phyloP scores from a whole-genome alignment of 2,797 vertebrate species.

The Ctenopoma kingsleyae region DNA sequence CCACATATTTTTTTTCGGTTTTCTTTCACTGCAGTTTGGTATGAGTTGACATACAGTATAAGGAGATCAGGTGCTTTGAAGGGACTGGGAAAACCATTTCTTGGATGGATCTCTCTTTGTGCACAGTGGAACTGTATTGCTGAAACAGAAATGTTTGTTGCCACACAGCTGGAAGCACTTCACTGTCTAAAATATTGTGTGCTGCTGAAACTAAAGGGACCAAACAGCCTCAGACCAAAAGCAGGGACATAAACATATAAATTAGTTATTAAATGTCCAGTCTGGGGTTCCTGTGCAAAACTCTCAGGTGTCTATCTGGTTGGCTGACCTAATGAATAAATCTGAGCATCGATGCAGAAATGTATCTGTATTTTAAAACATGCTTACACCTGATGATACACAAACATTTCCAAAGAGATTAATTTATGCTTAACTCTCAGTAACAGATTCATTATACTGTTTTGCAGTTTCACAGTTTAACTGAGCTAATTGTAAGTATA shows the following conservation, averaged over 20 bases:
- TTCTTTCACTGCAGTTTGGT: no score
- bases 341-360: neutral
- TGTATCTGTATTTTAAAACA: neutral
- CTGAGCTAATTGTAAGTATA: neutral
- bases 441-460: neutral
- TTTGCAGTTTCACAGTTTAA: neutral
- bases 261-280: neutral
- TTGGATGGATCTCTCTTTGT: no score
- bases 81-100: no score
- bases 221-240: no score
- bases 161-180: neutral
- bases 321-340: neutral
- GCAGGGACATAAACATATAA: neutral
- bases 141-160: no score
- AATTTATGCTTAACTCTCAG: neutral
- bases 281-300: neutral
- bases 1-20: no score
- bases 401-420: neutral
- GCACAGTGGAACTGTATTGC: neutral
- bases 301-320: neutral
- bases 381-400: neutral
- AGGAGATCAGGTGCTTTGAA: no score
- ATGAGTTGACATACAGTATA: no score
- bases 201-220: neutral
- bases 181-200: neutral